Conservation (phyloP, 2,113 vertebrate species). For the Etheostoma spectabile region DNA sequence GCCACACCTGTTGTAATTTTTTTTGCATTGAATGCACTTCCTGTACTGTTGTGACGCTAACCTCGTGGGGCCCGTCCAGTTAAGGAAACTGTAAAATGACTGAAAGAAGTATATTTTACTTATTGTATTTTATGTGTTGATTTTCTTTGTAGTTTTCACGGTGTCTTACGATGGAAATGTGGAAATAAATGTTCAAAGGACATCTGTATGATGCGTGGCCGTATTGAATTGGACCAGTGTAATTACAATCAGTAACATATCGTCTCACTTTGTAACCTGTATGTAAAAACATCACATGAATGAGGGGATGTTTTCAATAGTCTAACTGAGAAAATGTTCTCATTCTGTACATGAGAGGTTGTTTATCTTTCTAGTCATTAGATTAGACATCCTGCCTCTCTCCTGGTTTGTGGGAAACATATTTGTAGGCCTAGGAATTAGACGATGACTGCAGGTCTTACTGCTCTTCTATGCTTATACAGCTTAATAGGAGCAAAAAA, state of each 20-base stretch:
- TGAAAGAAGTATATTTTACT: no score
- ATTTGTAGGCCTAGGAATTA: constrained; percentile 4
- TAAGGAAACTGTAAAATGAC: no score
- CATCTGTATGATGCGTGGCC: no score
- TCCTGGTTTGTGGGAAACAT: neutral
- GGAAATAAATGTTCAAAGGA: no score
- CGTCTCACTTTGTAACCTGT: neutral
- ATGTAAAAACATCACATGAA: neutral
- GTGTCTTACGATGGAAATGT: no score
- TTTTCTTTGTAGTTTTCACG: no score
- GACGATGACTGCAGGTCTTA: constrained; percentile 10
- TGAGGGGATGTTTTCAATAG: neutral
- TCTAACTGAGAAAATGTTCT: neutral
- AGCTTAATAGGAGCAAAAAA: constrained; percentile 26
- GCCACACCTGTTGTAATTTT: no score
- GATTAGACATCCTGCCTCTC: neutral
- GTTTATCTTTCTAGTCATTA: neutral
- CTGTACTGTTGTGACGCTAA: no score
- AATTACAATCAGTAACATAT: neutral
- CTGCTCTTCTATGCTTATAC: constrained; percentile 33
- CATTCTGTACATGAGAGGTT: neutral
- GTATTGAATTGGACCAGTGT: no score
- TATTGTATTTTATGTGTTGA: no score
- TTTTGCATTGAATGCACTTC: no score
- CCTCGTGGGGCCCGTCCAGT: no score